Evolutionary conservation across 2,888 invertebrate species (phyloP), one percentile per base, ranked within the genome.

Genomic region (Autographa pulchrina): DNA sequence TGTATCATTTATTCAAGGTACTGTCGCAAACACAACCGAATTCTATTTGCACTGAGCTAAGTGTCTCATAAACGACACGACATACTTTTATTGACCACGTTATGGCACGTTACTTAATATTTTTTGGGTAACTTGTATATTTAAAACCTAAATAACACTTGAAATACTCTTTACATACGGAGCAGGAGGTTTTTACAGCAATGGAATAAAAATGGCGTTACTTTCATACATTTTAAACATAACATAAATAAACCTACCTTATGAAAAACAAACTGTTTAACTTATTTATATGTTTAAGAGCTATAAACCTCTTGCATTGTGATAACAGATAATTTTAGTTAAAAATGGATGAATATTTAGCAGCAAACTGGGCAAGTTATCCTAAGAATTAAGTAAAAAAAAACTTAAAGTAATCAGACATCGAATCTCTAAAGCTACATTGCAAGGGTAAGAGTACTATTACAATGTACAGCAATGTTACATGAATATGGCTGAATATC

Each of bases 1-100:
- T 38, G 58, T 70, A 88, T 89, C 82, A 88, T 84, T 89, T 90
- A 91, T 91, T 90, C 88, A 90, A 86, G 74, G 80, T 73, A 84
- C 73, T 83, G 86, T 85, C 85, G 85, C 85, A 84, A 82, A 88
- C 84, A 79, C 78, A 81, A 78, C 85, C 84, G 78, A 87, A 86
- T 84, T 86, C 78, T 80, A 86, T 87, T 88, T 88, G 84, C 87
- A 77, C 72, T 81, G 74, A 74, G 66, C 78, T 72, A 70, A 73
- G 62, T 76, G 75, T 72, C 62, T 71, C 75, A 64, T 84, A 77
- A 77, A 83, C 66, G 68, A 74, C 77, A 59, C 70, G 66, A 78
- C 75, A 79, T 70, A 80, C 70, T 75, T 78, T 84, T 80, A 82
- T 75, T 71, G 70, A 54, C 62, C 73, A 69, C 72, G 72, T 80